Evolutionary conservation across 2,113 vertebrate genomes (phyloP).

Genomic region (Rhinolophus ferrumequinum): DNA sequence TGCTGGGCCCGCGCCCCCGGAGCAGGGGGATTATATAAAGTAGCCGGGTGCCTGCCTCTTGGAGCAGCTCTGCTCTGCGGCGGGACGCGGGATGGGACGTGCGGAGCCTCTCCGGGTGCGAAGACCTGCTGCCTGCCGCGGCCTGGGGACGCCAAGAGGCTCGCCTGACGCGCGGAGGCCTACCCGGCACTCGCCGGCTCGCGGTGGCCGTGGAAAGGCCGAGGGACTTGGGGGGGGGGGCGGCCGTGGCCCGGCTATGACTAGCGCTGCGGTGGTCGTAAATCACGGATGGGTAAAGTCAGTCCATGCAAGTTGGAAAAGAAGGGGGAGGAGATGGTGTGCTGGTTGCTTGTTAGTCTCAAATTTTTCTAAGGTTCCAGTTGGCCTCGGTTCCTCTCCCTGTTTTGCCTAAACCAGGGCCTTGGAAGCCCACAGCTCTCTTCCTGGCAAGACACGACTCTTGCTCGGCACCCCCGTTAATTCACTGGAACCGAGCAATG

Average conservation of each 20-base stretch:
- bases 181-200: neutral
- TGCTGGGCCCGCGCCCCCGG: conserved; percentile 77
- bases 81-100: neutral
- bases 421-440: conserved; percentile 31
- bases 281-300: neutral
- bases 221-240: neutral
- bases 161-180: neutral
- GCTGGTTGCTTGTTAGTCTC: neutral
- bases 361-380: neutral
- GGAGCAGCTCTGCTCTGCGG: neutral
- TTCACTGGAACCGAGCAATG: neutral
- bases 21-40: conserved; percentile 88
- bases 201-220: neutral
- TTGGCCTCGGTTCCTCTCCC: neutral
- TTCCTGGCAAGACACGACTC: neutral
- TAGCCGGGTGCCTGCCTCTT: conserved; percentile 61
- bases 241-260: neutral
- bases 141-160: neutral
- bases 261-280: neutral
- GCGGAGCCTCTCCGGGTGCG: neutral
- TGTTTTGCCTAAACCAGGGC: conserved; percentile 42
- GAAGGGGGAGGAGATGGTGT: neutral
- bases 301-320: neutral
- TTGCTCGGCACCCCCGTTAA: neutral
- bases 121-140: conserved; percentile 16